Percentiles rank a stretch among this genome's conserved stretches.
Evolutionary conservation across 1,140 invertebrate species (phyloP).

Genomic region (Leptinotarsa lineolata): DNA sequence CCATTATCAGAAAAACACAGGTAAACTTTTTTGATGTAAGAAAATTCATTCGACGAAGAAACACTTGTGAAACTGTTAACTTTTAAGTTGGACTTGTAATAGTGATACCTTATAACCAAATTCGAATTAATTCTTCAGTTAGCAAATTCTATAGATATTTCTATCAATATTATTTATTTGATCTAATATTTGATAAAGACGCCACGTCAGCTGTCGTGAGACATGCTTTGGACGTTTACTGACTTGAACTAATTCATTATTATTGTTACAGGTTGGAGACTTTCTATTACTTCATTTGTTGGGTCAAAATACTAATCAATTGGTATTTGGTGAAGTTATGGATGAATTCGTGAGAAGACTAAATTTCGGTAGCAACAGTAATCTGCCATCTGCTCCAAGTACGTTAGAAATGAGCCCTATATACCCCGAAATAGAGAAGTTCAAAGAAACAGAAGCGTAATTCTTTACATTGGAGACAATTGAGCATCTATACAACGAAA

Average conservation of each 20-base stretch:
- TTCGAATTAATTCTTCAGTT: no score
- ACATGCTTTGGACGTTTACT: no score
- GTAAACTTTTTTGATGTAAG: conserved; percentile 54
- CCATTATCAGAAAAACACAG: conserved; percentile 77
- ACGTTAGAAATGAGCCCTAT: conserved; percentile 83
- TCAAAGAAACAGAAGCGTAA: conserved; percentile 81
- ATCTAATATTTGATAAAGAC: no score
- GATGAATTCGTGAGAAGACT: conserved; percentile 65
- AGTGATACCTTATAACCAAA: no score
- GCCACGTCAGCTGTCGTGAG: no score
- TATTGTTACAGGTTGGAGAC: conserved; percentile 72
- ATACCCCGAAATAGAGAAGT: conserved; percentile 77
- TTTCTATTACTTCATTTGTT: conserved; percentile 81
- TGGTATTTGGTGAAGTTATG: conserved; percentile 77
- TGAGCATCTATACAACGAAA: not conserved
- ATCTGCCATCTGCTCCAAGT: conserved; percentile 77
- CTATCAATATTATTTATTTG: no score
- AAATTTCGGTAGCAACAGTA: conserved; percentile 70
- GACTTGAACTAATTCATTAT: no score
- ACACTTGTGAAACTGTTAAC: no score
- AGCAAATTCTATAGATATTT: no score
- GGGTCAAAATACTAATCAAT: conserved; percentile 83
- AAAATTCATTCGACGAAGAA: not conserved
- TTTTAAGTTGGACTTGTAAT: no score
- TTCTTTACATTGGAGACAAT: not conserved